A percentile compares a stretch with the other conserved stretches of the same genome.
Evolutionary conservation across 2,888 invertebrate species (phyloP).

Genomic region (Spisula solida): DNA sequence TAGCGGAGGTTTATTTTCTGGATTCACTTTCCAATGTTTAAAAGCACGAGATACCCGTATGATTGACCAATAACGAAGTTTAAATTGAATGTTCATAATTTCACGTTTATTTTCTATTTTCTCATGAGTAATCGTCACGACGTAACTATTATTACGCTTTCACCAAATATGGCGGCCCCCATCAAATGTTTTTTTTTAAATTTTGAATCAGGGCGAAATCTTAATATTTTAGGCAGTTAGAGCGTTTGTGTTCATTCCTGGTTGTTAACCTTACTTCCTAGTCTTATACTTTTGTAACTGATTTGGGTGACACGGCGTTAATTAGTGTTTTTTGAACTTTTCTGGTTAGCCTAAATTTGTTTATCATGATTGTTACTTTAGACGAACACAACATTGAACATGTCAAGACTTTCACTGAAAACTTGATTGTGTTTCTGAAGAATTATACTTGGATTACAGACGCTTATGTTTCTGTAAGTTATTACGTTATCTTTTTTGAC

Average conservation of each 20-base stretch:
- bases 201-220: too few species aligned
- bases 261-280: too few species aligned
- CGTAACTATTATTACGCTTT: not conserved
- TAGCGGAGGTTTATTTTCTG: not conserved
- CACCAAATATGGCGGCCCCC: slow-evolving; percentile 1
- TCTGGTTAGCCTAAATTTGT: not conserved
- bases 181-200: too few species aligned
- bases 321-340: not conserved
- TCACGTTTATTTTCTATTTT: not conserved
- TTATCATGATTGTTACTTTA: not conserved
- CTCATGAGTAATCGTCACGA: not conserved
- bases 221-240: too few species aligned
- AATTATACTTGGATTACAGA: slow-evolving; percentile 50
- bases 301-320: not conserved
- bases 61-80: not conserved
- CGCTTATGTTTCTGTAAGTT: slow-evolving; percentile 60
- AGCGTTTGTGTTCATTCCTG: too few species aligned
- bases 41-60: not conserved
- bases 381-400: slow-evolving; percentile 19
- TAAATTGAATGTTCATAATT: not conserved
- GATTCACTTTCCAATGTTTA: not conserved
- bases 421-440: slow-evolving; percentile 27
- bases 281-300: too few species aligned
- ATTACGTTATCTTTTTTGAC: not conserved
- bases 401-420: slow-evolving; percentile 4